A percentile compares a stretch with the other conserved stretches of the same genome.
phyloP scores from a whole-genome alignment of 92 coral and sea anemone genomes.

The Meandrina meandrites region DNA sequence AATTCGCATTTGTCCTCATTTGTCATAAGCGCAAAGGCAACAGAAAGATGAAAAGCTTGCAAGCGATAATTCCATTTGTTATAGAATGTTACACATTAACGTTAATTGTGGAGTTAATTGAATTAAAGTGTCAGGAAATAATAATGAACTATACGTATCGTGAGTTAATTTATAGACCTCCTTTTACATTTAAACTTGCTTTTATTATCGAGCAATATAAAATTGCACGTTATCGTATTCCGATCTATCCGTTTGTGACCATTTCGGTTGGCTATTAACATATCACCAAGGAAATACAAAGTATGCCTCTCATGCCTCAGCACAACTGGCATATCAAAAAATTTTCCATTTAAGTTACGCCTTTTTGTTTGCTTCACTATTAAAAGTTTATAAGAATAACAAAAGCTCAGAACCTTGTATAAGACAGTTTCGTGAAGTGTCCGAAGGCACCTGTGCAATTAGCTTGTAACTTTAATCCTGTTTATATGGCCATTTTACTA shows the following conservation, averaged over 20 bases:
- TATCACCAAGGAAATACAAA: background rate
- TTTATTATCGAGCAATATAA: background rate
- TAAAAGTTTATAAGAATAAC: background rate
- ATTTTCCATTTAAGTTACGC: background rate
- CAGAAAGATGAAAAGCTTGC: too few species aligned
- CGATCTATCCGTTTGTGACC: background rate
- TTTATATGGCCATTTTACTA: background rate
- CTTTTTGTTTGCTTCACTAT: background rate
- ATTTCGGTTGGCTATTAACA: too few species aligned
- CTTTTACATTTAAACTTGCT: background rate
- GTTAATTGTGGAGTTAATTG: too few species aligned
- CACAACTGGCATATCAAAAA: background rate
- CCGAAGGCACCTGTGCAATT: background rate
- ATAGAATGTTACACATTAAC: too few species aligned
- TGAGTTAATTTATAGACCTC: too few species aligned
- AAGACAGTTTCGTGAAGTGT: background rate
- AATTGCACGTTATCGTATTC: background rate
- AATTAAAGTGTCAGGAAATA: background rate
- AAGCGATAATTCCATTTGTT: too few species aligned
- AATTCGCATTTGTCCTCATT: too few species aligned
- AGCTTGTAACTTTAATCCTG: background rate
- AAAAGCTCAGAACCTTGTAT: background rate
- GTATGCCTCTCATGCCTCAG: background rate
- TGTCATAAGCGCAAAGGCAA: too few species aligned
- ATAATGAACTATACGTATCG: background rate